Evolutionary conservation across 2,888 invertebrate genomes (phyloP).

Genomic region (Orthosia incerta): DNA sequence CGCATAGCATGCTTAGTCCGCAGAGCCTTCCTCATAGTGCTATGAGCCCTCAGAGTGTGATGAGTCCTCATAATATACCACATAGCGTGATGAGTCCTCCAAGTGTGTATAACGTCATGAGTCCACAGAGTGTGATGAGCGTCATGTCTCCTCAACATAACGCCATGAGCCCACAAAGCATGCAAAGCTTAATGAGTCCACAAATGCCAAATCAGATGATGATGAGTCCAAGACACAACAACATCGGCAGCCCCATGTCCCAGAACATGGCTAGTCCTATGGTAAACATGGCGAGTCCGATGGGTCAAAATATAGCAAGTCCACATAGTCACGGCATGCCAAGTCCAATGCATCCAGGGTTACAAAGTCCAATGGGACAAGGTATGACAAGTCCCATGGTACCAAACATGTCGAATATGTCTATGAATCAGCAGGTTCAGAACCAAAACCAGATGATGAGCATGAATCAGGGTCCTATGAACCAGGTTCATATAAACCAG

Average conservation of each 20-base stretch:
- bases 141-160: conserved; percentile 89
- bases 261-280: conserved; percentile 84
- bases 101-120: conserved; percentile 87
- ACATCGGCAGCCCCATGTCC: conserved; percentile 83
- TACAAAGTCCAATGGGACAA: conserved; percentile 86
- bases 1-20: conserved; percentile 87
- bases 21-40: conserved; percentile 87
- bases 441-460: conserved; percentile 81
- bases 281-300: conserved; percentile 82
- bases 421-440: conserved; percentile 80
- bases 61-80: conserved; percentile 84
- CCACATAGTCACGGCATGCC: conserved; percentile 88
- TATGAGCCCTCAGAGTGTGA: conserved; percentile 87
- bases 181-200: conserved; percentile 87
- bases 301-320: conserved; percentile 80
- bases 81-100: conserved; percentile 87
- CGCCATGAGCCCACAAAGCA: conserved; percentile 88
- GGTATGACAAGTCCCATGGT: conserved; percentile 86
- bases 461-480: conserved; percentile 71
- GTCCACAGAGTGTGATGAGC: conserved; percentile 88
- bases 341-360: conserved; percentile 86
- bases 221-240: conserved; percentile 87
- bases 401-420: conserved; percentile 85
- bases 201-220: conserved; percentile 87
- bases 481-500: conserved; percentile 67